Evolutionary conservation across 1,140 invertebrate species (phyloP), one percentile per base, ranked within the genome.

Genomic region (Heliconius himera): DNA sequence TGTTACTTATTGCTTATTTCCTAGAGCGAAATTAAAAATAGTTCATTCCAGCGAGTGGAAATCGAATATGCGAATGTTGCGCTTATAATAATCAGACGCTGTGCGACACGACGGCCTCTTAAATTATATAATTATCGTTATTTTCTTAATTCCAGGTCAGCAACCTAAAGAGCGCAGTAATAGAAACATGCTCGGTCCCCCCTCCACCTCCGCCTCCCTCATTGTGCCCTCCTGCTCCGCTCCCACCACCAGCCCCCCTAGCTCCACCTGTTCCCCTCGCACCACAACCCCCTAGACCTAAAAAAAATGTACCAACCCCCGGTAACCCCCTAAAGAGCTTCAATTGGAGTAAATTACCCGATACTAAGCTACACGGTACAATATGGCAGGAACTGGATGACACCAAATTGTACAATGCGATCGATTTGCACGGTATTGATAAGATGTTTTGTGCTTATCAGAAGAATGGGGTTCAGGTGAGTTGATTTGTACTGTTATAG

Each of bases 341-440:
- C 95, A 99, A 99, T 94, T 99, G 99, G 99, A 98, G 98, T 9
- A 99, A 99, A 88, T 95, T 99, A 81, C 97, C 98, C 1, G 98
- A 99, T 85, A 96, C 97, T 33, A 98, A 98, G 87, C 92, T 98
- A 0, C 96, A 96, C 81, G 98, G 98, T 8, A 99, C 99, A 0
- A 97, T 99, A 78, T 99, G 99, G 98, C 97, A 97, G 79, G 98
- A 99, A 87, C 90, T 99, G 74, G 98, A 99, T 88, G 99, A 99
- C 86, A 96, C 97, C 4, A 99, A 99, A 91, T 91, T 99, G 60
- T 99, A 99, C 89, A 98, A 97, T 82, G 96, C 97, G 2, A 98
- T 99, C 95, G 98, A 99, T 88, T 95, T 99, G 66, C 97, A 98
- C 83, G 97, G 98, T 9, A 98, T 99, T 81, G 98, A 99, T 89